A percentile compares a stretch with the other conserved stretches of the same genome.
phyloP scores from a whole-genome alignment of 2,797 vertebrate genomes.

The Schizothorax lantsangensis region DNA sequence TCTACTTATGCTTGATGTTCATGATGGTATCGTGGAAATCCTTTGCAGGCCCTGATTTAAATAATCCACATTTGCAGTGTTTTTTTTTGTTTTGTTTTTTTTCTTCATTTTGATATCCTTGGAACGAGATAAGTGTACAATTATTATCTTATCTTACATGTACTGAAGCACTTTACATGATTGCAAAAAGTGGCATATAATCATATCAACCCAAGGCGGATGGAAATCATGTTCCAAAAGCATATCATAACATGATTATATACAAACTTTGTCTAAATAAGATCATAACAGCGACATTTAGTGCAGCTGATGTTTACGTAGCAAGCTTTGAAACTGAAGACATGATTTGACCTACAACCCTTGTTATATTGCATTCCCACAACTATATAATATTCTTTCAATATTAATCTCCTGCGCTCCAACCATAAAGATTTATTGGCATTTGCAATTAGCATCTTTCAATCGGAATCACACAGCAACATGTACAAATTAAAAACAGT shows the following conservation, averaged over 20 bases:
- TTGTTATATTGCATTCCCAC: conserved; percentile 57
- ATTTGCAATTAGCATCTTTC: conserved; percentile 51
- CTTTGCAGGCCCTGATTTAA: conserved; percentile 52
- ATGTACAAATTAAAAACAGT: conserved; percentile 51
- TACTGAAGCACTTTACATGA: conserved; percentile 60
- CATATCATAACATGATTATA: conserved; percentile 59
- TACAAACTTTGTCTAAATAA: conserved; percentile 45
- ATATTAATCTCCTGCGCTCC: conserved; percentile 41
- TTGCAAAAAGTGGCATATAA: conserved; percentile 56
- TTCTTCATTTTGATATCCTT: conserved; percentile 33
- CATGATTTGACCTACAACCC: conserved; percentile 39
- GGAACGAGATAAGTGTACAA: conserved; percentile 42
- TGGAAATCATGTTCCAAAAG: conserved; percentile 57
- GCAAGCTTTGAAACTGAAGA: conserved; percentile 44
- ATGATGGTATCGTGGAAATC: conserved; percentile 45
- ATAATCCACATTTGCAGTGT: conserved; percentile 38
- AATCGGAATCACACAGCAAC: conserved; percentile 41
- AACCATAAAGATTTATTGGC: conserved; percentile 53
- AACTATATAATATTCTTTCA: conserved; percentile 47
- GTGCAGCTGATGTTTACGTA: conserved; percentile 53
- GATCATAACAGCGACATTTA: conserved; percentile 48
- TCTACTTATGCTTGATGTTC: conserved; percentile 35
- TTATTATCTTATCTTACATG: conserved; percentile 45
- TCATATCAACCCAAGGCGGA: conserved; percentile 64
- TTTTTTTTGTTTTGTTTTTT: background rate